Conservation (phyloP, 2,888 invertebrate genomes). For the Dryobotodes eremita region DNA sequence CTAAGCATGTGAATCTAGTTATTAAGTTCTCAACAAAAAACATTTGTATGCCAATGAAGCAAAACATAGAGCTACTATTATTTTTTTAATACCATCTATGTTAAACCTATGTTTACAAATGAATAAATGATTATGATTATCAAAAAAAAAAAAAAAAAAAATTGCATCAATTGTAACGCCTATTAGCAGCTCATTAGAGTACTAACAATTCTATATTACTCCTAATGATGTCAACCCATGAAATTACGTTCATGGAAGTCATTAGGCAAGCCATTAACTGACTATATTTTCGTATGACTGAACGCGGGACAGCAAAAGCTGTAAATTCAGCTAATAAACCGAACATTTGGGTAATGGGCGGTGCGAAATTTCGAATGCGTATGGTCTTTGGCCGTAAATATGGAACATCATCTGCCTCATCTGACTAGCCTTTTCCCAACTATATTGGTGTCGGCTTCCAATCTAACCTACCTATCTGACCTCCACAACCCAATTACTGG, state of each 20-base stretch:
- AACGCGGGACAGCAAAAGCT: conserved; percentile 35
- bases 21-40: no score
- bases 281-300: conserved; percentile 43
- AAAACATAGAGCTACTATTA: no score
- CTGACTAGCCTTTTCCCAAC: no score
- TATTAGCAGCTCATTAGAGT: conserved; percentile 25
- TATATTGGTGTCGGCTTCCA: no score
- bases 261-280: conserved; percentile 46
- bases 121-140: no score
- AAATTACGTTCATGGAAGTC: conserved; percentile 40
- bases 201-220: conserved; percentile 9
- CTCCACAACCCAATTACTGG: no score
- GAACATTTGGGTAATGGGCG: conserved; percentile 44
- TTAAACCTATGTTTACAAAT: no score
- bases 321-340: conserved; percentile 33
- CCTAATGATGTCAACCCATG: conserved; percentile 42
- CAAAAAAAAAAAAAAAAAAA: no score
- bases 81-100: no score
- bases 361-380: conserved; percentile 19
- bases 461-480: no score
- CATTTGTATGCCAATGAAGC: no score
- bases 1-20: no score
- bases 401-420: not conserved
- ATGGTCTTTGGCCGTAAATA: not conserved
- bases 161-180: not conserved